Conservation (phyloP, 2,888 invertebrate species). For the Plebejus melissa region DNA sequence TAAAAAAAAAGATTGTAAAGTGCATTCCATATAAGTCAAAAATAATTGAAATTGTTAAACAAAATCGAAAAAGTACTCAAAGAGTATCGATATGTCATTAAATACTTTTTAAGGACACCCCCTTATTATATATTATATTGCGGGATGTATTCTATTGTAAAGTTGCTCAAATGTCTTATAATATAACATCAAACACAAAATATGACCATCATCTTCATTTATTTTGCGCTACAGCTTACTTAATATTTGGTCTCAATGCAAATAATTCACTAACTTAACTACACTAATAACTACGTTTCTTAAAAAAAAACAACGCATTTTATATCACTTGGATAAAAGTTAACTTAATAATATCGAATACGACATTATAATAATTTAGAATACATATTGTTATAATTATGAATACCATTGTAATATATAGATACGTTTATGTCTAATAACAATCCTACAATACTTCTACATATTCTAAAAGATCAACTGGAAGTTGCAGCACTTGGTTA, state of each 20-base stretch:
- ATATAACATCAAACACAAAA: constrained; percentile 7
- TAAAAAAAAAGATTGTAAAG: too few relatives aligned
- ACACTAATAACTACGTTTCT: constrained; percentile 16
- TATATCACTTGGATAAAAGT: constrained; percentile 28
- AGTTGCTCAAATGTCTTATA: neutral
- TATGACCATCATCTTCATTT: neutral
- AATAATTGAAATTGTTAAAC: too few relatives aligned
- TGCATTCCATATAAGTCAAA: too few relatives aligned
- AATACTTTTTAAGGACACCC: neutral
- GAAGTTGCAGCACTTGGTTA: neutral
- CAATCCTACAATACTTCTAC: neutral
- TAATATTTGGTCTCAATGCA: constrained; percentile 23
- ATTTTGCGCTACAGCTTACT: constrained; percentile 13
- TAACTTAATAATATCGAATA: constrained; percentile 20
- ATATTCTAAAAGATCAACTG: neutral
- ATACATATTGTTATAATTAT: neutral
- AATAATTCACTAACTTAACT: constrained; percentile 20
- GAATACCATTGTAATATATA: constrained; percentile 8
- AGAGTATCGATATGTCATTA: too few relatives aligned
- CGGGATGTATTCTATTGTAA: neutral
- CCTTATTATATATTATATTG: neutral
- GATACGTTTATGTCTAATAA: neutral
- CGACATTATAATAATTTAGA: constrained; percentile 24
- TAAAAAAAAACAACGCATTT: constrained; percentile 19
- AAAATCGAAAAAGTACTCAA: too few relatives aligned